Conservation (phyloP, 2,113 vertebrate genomes). For the Galeopterus variegatus region DNA sequence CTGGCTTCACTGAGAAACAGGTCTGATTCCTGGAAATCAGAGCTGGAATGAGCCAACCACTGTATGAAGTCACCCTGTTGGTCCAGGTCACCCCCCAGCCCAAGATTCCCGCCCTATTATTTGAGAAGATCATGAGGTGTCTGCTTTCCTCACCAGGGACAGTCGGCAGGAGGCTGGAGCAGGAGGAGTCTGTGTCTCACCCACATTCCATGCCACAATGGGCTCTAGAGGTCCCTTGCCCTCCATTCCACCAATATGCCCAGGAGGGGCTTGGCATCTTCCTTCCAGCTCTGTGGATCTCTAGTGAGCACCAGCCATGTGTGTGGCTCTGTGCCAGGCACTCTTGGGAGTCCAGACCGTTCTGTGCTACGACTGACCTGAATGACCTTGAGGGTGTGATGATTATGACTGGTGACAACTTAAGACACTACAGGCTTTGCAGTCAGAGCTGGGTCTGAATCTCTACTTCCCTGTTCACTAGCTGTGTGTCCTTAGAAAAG, state of each 20-base stretch:
- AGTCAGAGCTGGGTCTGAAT: not conserved
- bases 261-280: not conserved
- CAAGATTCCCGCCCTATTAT: not conserved
- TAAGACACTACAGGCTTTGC: not conserved
- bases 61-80: not conserved
- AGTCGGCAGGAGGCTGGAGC: not conserved
- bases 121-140: not conserved
- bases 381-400: not conserved
- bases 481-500: not conserved
- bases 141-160: not conserved
- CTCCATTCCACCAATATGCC: accelerated
- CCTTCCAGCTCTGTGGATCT: not conserved
- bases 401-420: not conserved
- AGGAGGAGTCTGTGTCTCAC: not conserved
- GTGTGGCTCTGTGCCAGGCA: not conserved
- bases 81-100: not conserved
- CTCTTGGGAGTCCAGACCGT: not conserved
- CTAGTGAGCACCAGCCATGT: not conserved
- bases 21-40: constrained; percentile 8
- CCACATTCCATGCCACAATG: not conserved
- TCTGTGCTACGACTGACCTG: not conserved
- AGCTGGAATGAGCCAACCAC: not conserved
- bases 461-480: not conserved
- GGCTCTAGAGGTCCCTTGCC: not conserved
- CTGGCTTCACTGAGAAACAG: not conserved